Evolutionary conservation across 2,888 invertebrate genomes (phyloP).

Genomic region (Cantharis nigra): DNA sequence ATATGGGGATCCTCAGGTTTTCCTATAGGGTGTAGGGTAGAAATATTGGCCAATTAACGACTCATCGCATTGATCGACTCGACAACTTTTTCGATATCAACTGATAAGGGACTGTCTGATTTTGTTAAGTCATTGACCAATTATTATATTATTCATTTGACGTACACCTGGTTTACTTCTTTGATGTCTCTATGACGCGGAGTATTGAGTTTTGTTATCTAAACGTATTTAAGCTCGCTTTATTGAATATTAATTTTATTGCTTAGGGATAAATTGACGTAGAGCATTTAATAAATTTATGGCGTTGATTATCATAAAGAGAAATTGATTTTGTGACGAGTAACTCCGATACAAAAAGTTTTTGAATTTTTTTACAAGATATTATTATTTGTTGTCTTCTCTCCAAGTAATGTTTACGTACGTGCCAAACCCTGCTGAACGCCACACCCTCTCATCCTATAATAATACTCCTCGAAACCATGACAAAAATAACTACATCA

Average conservation of each 20-base stretch:
- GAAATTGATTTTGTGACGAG: background rate
- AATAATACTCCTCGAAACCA: constrained; percentile 17
- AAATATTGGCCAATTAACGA: constrained; percentile 49
- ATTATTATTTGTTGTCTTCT: constrained; percentile 11
- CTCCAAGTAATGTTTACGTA: constrained; percentile 24
- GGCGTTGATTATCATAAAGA: background rate
- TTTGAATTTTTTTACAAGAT: background rate
- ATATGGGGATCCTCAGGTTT: constrained; percentile 34
- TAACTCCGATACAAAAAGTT: no score
- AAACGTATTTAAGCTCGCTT: constrained; percentile 6
- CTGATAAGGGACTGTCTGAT: constrained; percentile 46
- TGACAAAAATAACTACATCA: constrained; percentile 21
- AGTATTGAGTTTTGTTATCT: constrained; percentile 19
- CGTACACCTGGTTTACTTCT: constrained; percentile 30
- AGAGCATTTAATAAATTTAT: background rate
- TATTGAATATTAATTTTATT: constrained; percentile 17
- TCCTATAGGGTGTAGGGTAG: constrained; percentile 31
- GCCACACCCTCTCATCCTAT: constrained; percentile 30
- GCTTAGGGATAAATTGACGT: background rate
- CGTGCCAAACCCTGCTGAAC: constrained; percentile 28
- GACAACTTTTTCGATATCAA: constrained; percentile 47
- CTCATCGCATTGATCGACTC: constrained; percentile 49
- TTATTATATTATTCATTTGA: constrained; percentile 40
- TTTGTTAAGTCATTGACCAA: constrained; percentile 53
- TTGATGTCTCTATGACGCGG: constrained; percentile 23